Conservation (phyloP, 2,113 vertebrate genomes). For the Microtus pennsylvanicus region DNA sequence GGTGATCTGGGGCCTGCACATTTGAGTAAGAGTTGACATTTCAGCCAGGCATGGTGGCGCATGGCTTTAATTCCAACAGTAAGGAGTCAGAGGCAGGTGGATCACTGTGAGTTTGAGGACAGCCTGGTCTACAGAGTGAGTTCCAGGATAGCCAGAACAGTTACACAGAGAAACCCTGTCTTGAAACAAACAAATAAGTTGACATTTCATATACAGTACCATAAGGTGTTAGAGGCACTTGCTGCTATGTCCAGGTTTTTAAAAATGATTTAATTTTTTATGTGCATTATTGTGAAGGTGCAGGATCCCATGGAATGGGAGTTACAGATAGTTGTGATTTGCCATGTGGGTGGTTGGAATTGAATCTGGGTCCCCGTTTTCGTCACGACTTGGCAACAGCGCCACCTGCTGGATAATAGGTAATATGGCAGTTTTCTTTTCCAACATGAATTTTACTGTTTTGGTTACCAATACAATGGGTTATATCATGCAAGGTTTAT, state of each 20-base stretch:
- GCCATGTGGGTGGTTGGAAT: too few relatives aligned
- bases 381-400: too few relatives aligned
- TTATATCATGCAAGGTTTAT: too few relatives aligned
- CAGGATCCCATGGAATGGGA: too few relatives aligned
- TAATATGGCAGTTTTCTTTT: too few relatives aligned
- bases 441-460: too few relatives aligned
- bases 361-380: too few relatives aligned
- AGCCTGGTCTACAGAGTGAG: background rate
- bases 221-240: background rate
- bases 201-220: background rate
- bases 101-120: background rate
- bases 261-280: too few relatives aligned
- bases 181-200: background rate
- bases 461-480: too few relatives aligned
- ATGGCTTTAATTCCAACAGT: background rate
- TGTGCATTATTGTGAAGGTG: too few relatives aligned
- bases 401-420: too few relatives aligned
- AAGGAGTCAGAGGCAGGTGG: background rate
- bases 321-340: too few relatives aligned
- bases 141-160: background rate
- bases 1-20: background rate
- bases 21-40: background rate
- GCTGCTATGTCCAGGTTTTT: background rate
- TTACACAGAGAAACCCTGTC: background rate
- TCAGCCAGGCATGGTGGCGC: background rate